A percentile compares a stretch with the other conserved stretches of the same genome.
These are phyloP conservation scores for Montipora cactus DNA, from an alignment of 64 coral and sea anemone species.

Conservation along the genomic window DNA sequence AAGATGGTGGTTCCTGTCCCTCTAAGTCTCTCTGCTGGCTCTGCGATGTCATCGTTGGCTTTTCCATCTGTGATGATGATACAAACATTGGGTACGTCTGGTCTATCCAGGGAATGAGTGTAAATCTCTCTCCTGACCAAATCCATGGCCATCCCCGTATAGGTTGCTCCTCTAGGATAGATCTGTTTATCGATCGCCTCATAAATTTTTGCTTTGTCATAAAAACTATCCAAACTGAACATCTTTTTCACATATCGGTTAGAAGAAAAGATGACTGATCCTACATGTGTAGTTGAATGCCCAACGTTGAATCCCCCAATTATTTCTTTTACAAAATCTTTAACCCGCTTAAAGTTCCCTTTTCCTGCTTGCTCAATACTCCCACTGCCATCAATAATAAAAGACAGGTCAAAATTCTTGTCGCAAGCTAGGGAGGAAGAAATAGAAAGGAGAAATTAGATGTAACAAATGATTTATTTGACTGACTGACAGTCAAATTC, in stretches of 20 bases:
- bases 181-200: constrained; percentile 32
- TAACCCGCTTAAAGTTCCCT: constrained; percentile 65
- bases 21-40: constrained; percentile 30
- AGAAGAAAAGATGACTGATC: constrained; percentile 63
- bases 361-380: constrained; percentile 64
- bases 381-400: constrained; percentile 85
- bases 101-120: constrained; percentile 9
- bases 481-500: too few relatives aligned
- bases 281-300: constrained; percentile 66
- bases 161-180: constrained; percentile 67
- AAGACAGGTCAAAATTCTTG: constrained; percentile 72
- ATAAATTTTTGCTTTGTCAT: constrained; percentile 9
- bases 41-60: constrained; percentile 5
- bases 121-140: constrained; percentile 14
- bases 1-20: constrained; percentile 40
- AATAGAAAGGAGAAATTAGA: too few relatives aligned
- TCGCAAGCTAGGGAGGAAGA: background rate
- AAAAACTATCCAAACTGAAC: constrained; percentile 23
- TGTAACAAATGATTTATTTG: too few relatives aligned
- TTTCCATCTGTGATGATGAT: constrained; percentile 77
- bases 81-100: constrained; percentile 56
- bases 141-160: constrained; percentile 51
- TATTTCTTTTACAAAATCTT: constrained; percentile 70
- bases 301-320: constrained; percentile 58
- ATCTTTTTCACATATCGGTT: background rate